Evolutionary conservation across 2,888 invertebrate genomes (phyloP).

Genomic region (Harmothoe impar): DNA sequence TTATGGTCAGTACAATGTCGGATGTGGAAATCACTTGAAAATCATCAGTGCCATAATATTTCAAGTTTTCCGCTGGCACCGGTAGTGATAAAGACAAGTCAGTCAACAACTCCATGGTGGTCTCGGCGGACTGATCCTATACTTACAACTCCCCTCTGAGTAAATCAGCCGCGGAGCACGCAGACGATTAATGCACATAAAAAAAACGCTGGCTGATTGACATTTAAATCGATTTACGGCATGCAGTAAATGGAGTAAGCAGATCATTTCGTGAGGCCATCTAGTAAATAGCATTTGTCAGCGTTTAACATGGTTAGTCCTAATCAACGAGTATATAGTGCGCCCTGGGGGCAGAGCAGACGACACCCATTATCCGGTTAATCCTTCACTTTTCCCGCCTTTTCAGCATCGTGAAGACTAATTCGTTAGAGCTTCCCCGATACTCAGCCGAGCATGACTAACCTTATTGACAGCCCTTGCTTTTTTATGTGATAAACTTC

Average conservation of each 20-base stretch:
- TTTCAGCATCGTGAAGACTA: not conserved
- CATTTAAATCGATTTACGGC: conserved; percentile 42
- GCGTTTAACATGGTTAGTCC: not conserved
- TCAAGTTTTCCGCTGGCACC: no score
- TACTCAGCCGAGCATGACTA: not conserved
- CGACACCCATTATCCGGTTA: not conserved
- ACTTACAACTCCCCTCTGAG: not conserved
- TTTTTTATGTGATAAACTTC: conserved; percentile 51
- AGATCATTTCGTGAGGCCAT: conserved; percentile 11
- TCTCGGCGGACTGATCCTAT: not conserved
- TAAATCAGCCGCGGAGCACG: not conserved
- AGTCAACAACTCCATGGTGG: not conserved
- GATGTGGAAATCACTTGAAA: no score
- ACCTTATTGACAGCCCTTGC: not conserved
- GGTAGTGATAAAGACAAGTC: no score
- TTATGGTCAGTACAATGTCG: no score
- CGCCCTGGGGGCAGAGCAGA: not conserved
- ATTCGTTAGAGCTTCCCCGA: not conserved
- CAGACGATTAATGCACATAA: not conserved
- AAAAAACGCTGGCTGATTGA: conserved; percentile 14
- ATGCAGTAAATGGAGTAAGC: conserved; percentile 9
- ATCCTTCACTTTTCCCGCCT: not conserved
- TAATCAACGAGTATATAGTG: conserved; percentile 16
- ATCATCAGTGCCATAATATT: no score
- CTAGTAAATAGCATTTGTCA: conserved; percentile 27